A percentile compares a stretch with the other conserved stretches of the same genome.
These are phyloP conservation scores for Puffinus mauretanicus DNA, from an alignment of 2,113 vertebrate species.

Conservation along the genomic window DNA sequence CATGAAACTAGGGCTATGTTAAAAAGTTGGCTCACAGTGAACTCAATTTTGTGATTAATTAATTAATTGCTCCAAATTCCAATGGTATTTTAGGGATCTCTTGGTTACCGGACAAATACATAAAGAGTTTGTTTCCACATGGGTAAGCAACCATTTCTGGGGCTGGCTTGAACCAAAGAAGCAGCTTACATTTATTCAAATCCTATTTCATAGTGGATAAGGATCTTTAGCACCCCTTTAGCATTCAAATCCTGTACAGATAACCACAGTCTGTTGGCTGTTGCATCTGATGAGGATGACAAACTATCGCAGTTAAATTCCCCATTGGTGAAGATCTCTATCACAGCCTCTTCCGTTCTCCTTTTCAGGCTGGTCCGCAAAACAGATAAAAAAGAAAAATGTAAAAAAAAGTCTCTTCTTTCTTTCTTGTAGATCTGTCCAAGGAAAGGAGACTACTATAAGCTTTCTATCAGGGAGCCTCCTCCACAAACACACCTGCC, in stretches of 20 bases:
- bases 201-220: neutral
- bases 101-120: neutral
- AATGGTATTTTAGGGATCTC: neutral
- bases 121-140: neutral
- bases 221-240: neutral
- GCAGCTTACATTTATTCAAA: neutral
- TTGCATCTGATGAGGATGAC: neutral
- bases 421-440: neutral
- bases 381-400: neutral
- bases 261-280: neutral
- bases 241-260: neutral
- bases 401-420: neutral
- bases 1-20: neutral
- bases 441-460: neutral
- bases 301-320: neutral
- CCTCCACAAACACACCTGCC: neutral
- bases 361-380: neutral
- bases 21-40: neutral
- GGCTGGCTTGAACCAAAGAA: neutral
- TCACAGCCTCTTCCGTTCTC: neutral
- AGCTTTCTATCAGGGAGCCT: neutral
- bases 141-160: neutral
- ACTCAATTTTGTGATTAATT: neutral
- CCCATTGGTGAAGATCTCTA: neutral
- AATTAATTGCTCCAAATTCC: neutral